Base-by-base conservation (phyloP, 2,113 vertebrate genomes). In the Pimephales promelas region DNA sequence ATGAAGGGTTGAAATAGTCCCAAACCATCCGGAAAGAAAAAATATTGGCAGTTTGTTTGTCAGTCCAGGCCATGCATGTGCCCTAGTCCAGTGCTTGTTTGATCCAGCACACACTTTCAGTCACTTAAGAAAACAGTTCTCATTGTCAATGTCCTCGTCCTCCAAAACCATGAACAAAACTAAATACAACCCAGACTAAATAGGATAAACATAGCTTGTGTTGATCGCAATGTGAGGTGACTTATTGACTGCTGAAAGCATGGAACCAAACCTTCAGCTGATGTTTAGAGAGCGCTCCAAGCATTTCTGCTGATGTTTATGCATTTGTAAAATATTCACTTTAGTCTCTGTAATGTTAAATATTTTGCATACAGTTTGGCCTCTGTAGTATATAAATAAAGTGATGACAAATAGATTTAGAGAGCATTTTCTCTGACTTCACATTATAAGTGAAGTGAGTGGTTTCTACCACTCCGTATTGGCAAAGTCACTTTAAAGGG, bases 221-320 rank as follows among this genome's bases (percentile, higher is more conserved):
- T 70, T 40, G 34, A 40, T 40, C 0, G 1, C 1, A 5, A 11
- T 5, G 64, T 11, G 34, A 70, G 34, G 20, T 70, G 66, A 70
- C n/a, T 70, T 70, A 70, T 70, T 70, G 66, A n/a, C 34, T 40
- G 66, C 34, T 40, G 34, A 70, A 40, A 68, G 7, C 18, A 54
- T 54, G 52, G 18, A 54, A 3, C 64, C 64, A 22, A 70, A 36
- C 10, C 20, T 2, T 70, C 34, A 70, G 1, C 66, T 11, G 20
- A 6, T 70, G 66, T 70, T 70, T 70, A 70, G 66, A 70, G 40
- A 40, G n/a, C 66, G 40, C 64, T 36, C 18, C 0, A 2, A 40
- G 31, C 34, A 5, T 10, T 40, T 70, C 66, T 11, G 66, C 64
- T 68, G 18, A 22, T 68, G 64, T 68, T 36, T 68, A 36, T 5